A percentile compares a stretch with the other conserved stretches of the same genome.
Conservation (phyloP, 2,888 invertebrate genomes). For the Vannuccia rotundouncinata region DNA sequence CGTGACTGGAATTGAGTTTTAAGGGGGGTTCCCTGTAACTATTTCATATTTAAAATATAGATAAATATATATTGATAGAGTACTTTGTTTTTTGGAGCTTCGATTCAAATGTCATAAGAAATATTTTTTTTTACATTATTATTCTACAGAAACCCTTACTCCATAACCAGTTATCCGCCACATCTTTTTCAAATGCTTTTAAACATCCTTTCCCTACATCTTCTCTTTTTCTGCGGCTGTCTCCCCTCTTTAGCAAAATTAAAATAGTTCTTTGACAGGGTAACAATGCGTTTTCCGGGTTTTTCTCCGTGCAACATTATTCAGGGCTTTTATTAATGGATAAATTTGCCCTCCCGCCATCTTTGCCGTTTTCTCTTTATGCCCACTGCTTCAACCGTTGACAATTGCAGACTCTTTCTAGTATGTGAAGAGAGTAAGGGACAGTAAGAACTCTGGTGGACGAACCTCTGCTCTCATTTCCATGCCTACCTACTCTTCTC, state of each 20-base stretch:
- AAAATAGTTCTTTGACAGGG: conserved; percentile 22
- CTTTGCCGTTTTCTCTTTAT: neutral
- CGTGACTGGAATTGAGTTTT: neutral
- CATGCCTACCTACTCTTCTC: no score
- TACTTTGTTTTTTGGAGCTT: neutral
- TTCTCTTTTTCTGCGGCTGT: neutral
- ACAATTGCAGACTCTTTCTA: no score
- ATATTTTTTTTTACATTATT: neutral
- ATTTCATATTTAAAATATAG: neutral
- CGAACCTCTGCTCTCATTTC: no score
- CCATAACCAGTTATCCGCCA: neutral
- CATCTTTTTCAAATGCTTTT: conserved; percentile 13
- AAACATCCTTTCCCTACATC: neutral
- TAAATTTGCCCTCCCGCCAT: neutral
- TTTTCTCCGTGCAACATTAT: conserved; percentile 3
- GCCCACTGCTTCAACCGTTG: neutral
- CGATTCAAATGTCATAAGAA: neutral
- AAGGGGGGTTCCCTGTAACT: neutral
- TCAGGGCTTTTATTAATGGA: conserved; percentile 22
- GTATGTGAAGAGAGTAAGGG: no score
- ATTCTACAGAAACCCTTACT: neutral
- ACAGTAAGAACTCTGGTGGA: no score
- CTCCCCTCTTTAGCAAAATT: neutral
- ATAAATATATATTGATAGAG: no score
- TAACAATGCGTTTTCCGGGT: conserved; percentile 10